Evolutionary conservation across 2,113 vertebrate species (phyloP).

Genomic region (Apeltes quadracus): DNA sequence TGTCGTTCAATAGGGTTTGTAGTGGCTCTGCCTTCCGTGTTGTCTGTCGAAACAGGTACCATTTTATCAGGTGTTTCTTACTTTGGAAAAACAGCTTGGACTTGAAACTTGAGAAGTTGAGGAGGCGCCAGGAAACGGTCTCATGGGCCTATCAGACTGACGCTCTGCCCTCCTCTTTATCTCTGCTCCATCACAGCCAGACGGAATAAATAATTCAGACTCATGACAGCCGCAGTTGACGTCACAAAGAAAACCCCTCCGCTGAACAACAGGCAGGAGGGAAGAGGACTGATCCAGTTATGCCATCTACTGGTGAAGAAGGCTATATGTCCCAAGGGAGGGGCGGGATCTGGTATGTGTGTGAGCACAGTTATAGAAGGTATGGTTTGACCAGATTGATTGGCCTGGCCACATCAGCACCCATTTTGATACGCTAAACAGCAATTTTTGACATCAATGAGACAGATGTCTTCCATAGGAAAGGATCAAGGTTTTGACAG

Average conservation of each 20-base stretch:
- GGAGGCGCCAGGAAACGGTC: not conserved
- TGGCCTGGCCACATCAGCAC: not conserved
- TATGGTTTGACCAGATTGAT: not conserved
- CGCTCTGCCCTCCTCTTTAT: slow-evolving; percentile 40
- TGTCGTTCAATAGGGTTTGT: not conserved
- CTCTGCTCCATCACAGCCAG: slow-evolving; percentile 48
- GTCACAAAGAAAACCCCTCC: not conserved
- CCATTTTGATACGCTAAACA: not conserved
- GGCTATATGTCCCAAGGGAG: not conserved
- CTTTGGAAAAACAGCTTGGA: not conserved
- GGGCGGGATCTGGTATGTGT: too few species aligned
- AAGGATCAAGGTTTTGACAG: not conserved
- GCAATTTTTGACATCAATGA: not conserved
- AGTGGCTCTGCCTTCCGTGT: not conserved
- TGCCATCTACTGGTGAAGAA: slow-evolving; percentile 51
- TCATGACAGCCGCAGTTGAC: slow-evolving; percentile 20
- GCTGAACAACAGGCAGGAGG: not conserved
- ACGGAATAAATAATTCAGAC: slow-evolving; percentile 61
- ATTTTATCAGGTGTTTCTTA: slow-evolving; percentile 9
- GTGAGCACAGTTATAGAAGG: not conserved
- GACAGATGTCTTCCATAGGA: not conserved
- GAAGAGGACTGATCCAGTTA: not conserved
- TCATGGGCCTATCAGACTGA: not conserved
- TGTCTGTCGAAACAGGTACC: not conserved
- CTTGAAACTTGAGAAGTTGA: slow-evolving; percentile 33